phyloP scores from a whole-genome alignment of 2,113 vertebrate species.

The Sula dactylatra region DNA sequence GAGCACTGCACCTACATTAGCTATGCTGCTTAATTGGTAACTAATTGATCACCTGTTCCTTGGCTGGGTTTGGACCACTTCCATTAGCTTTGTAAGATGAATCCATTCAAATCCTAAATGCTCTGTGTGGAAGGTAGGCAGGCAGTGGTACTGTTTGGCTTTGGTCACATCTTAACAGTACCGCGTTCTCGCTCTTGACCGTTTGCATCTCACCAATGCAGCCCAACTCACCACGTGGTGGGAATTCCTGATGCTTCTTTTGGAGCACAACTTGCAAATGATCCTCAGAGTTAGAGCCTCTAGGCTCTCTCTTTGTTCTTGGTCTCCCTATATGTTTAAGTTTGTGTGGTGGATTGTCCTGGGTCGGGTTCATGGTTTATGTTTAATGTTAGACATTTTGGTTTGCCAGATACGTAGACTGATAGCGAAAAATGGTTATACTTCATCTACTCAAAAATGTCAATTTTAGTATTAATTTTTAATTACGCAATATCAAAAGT shows the following conservation, averaged over 20 bases:
- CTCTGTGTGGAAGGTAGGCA: background rate
- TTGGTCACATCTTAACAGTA: background rate
- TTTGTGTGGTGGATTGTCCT: background rate
- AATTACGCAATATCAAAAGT: background rate
- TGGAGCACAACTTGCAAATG: background rate
- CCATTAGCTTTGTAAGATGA: background rate
- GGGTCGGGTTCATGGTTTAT: background rate
- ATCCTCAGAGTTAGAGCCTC: background rate
- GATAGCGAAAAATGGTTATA: background rate
- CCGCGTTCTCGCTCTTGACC: background rate
- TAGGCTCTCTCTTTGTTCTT: background rate
- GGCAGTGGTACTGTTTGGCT: background rate
- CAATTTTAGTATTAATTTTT: background rate
- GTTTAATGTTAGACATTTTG: background rate
- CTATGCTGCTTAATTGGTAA: background rate
- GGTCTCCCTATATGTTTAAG: background rate
- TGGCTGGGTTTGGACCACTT: background rate
- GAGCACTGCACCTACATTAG: background rate
- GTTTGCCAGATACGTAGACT: background rate
- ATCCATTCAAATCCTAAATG: rapidly evolving
- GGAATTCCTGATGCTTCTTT: background rate
- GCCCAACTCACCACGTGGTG: rapidly evolving
- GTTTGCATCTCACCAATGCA: background rate
- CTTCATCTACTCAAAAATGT: background rate
- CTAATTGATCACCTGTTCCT: background rate